Conservation (phyloP, 2,888 invertebrate species). For the Entomobrya multifasciata region DNA sequence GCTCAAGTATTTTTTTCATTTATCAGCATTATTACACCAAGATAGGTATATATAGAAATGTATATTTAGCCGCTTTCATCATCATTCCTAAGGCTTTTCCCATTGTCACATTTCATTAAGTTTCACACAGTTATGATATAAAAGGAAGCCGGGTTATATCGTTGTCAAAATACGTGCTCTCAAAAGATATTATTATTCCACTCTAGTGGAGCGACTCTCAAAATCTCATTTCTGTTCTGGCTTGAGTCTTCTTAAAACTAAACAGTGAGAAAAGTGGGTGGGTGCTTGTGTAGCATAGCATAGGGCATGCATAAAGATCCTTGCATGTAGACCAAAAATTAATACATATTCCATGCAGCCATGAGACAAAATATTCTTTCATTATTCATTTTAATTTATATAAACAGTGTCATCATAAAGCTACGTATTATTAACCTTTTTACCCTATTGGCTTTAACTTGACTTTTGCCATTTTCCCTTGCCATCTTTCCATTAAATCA, state of each 20-base stretch:
- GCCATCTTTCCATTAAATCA: background rate
- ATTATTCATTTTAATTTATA: background rate
- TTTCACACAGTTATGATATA: constrained; percentile 48
- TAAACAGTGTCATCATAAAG: background rate
- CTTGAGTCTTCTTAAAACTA: no score
- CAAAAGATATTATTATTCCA: background rate
- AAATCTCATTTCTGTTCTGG: background rate
- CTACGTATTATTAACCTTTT: background rate
- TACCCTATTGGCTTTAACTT: background rate
- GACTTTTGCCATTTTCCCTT: background rate
- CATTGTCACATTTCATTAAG: constrained; percentile 64
- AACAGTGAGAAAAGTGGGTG: no score
- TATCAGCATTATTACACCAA: no score
- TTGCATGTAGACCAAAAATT: no score
- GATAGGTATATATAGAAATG: no score
- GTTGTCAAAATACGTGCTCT: background rate
- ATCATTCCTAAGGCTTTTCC: constrained; percentile 43
- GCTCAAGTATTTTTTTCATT: no score
- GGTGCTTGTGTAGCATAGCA: no score
- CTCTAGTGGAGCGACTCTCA: background rate
- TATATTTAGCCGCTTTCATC: constrained; percentile 43
- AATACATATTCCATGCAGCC: no score
- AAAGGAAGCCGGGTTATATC: background rate
- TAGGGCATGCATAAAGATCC: no score
- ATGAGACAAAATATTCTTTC: no score